Conservation (phyloP, 2,888 invertebrate species). For the Lordiphosa andalusiaca region DNA sequence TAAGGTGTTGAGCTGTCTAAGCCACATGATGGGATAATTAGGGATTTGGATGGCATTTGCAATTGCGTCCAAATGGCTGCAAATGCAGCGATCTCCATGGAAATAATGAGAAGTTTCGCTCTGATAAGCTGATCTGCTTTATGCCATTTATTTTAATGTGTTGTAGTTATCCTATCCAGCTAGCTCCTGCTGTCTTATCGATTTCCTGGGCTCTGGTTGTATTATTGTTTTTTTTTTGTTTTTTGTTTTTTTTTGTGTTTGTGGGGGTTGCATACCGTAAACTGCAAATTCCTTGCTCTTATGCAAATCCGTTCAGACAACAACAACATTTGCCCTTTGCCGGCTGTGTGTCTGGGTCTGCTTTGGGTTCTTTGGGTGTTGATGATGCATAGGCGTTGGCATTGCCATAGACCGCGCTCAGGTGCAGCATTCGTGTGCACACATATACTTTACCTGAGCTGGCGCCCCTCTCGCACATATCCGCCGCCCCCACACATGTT, state of each 20-base stretch:
- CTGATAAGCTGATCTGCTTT: neutral
- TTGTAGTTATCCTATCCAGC: neutral
- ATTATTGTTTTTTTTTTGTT: neutral
- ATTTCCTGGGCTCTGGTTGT: conserved; percentile 2
- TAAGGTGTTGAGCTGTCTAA: no score
- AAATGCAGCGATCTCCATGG: no score
- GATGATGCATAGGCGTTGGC: conserved; percentile 12
- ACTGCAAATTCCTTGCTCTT: conserved; percentile 9
- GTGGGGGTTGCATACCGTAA: no score
- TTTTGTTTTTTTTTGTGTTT: neutral
- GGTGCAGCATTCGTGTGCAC: conserved; percentile 7
- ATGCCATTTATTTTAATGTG: conserved; percentile 5
- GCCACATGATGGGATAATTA: no score
- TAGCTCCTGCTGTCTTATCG: conserved; percentile 8
- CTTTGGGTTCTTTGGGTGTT: conserved; percentile 2
- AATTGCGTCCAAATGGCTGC: no score
- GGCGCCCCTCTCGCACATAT: neutral
- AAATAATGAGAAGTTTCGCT: no score
- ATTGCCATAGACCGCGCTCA: conserved; percentile 19
- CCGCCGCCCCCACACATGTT: conserved; percentile 8
- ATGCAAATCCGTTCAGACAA: conserved; percentile 13
- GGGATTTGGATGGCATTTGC: no score
- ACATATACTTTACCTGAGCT: neutral
- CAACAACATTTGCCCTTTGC: conserved; percentile 4
- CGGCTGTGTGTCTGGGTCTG: neutral